phyloP scores from a whole-genome alignment of 2,888 invertebrate genomes.

The Drosophila limbata region DNA sequence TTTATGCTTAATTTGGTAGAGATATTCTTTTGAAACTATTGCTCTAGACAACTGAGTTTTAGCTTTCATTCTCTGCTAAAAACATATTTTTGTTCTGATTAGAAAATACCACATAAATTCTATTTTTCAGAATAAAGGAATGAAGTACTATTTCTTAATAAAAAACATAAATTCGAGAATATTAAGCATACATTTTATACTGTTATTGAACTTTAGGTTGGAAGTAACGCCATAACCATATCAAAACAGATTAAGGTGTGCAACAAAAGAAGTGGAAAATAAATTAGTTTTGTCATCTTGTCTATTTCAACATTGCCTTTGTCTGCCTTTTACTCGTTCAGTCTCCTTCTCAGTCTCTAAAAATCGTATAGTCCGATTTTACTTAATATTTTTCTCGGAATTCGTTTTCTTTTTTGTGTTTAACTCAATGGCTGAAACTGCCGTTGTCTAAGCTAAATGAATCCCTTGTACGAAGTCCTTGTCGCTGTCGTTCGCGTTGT shows the following conservation, averaged over 20 bases:
- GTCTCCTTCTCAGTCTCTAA: neutral
- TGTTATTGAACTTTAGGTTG: neutral
- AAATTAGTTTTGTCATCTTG: neutral
- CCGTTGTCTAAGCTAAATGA: slow-evolving; percentile 52
- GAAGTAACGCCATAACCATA: neutral
- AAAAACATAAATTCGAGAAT: too few relatives aligned
- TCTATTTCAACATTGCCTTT: neutral
- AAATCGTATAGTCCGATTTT: slow-evolving; percentile 10
- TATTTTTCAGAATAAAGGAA: too few relatives aligned
- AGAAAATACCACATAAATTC: neutral
- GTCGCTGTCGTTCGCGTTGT: slow-evolving; percentile 53
- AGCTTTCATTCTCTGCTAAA: neutral
- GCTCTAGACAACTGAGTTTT: too few relatives aligned
- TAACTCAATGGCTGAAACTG: slow-evolving; percentile 17
- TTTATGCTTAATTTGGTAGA: neutral
- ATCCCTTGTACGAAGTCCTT: slow-evolving; percentile 28
- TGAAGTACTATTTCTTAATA: too few relatives aligned
- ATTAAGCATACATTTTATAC: too few relatives aligned
- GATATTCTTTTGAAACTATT: neutral
- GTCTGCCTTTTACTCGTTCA: neutral
- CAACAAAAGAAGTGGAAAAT: neutral
- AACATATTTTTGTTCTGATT: neutral
- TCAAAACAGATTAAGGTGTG: neutral
- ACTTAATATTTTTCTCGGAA: neutral
- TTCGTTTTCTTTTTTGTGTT: slow-evolving; percentile 7